Evolutionary conservation across 2,113 vertebrate species (phyloP), one percentile per base, ranked within the genome.

Genomic region (Thalassarche chlororhynchos): DNA sequence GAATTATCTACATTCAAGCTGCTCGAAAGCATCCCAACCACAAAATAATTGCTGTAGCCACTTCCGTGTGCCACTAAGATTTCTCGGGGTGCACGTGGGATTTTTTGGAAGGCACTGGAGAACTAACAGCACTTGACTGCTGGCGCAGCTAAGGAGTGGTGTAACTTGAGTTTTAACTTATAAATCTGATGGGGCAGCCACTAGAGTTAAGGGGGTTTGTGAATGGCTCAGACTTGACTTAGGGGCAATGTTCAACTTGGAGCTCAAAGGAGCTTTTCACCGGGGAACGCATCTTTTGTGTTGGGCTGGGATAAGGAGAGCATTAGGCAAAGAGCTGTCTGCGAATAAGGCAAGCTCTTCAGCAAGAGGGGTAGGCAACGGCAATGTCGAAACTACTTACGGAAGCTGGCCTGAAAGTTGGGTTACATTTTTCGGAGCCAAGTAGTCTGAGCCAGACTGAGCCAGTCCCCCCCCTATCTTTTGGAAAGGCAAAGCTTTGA

Each of bases 41-140:
- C 42, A 8, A 86, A 90, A 90, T 93, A 93, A 91, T 92, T 91
- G 75, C 32, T 94, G 71, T 31, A 90, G 85, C 82, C 92, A 90
- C 88, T 97, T 96, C 90, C 12, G 0, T 90, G 68, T 51, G 71
- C 79, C 18, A 8, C 75, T 54, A 81, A 78, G 38, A 52, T 74
- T 96, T 94, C 86, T 93, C 75, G 76, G 88, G 92, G 64, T 93
- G 76, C 60, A 68, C 69, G 46, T 70, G 76, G 76, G 80, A 65
- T 71, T 68, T 90, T 95, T 92, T 92, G 36, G 62, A 89, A 70
- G 60, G 29, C 24, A 13, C 38, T 75, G 64, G 68, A 77, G 71
- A 74, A 72, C 31, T 61, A 87, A 47, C 58, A 88, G 82, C 54
- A 54, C 75, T 93, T 88, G 62, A 83, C 68, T 70, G 31, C 82